These are phyloP conservation scores for Zaprionus lachaisei DNA, from an alignment of 1,140 invertebrate species.

Conservation along the genomic window DNA sequence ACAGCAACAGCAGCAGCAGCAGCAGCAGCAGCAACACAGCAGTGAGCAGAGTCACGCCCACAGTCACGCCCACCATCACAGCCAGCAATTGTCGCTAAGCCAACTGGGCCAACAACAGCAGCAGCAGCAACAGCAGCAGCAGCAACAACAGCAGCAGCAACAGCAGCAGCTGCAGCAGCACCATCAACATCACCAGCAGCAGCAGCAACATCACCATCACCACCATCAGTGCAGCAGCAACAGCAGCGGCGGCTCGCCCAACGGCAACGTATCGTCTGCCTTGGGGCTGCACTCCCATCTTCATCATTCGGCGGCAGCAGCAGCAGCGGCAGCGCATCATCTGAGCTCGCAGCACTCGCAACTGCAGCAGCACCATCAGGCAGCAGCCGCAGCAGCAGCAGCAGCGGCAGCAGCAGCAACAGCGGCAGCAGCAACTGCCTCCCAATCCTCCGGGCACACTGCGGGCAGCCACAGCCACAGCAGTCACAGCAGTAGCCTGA, in stretches of 20 bases:
- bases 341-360: constrained; percentile 54
- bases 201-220: constrained; percentile 46
- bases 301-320: constrained; percentile 57
- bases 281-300: constrained; percentile 60
- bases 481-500: constrained; percentile 40
- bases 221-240: constrained; percentile 63
- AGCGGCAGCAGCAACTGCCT: constrained; percentile 49
- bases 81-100: constrained; percentile 66
- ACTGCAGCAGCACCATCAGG: constrained; percentile 63
- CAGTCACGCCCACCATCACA: constrained; percentile 63
- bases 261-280: constrained; percentile 45
- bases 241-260: constrained; percentile 67
- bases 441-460: constrained; percentile 14
- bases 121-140: constrained; percentile 46
- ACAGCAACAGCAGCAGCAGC: constrained; percentile 56
- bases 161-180: constrained; percentile 55
- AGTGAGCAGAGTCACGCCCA: constrained; percentile 60
- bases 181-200: constrained; percentile 50
- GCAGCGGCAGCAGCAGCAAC: constrained; percentile 47
- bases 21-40: constrained; percentile 41
- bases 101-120: constrained; percentile 29
- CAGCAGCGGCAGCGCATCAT: constrained; percentile 60
- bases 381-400: constrained; percentile 39
- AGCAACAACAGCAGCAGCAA: constrained; percentile 53
- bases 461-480: constrained; percentile 51